Evolutionary conservation across 1,140 invertebrate genomes (phyloP), one percentile per base, ranked within the genome.

Genomic region (Nixonia krombeini): DNA sequence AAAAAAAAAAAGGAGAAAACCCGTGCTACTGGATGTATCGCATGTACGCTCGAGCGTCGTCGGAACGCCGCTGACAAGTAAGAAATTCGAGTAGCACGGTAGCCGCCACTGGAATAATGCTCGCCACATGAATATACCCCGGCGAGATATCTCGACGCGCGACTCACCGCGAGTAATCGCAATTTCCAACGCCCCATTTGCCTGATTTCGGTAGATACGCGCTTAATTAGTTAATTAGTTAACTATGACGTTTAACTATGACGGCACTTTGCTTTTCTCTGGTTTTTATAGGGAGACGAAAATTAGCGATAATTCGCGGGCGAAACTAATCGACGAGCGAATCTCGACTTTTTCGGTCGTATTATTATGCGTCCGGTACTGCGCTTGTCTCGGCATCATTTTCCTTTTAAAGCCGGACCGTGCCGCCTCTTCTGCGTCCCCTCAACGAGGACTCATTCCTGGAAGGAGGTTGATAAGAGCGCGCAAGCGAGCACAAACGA

Each of bases 391-490:
- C 65, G 40, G 21, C 62, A 73, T 73, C 64, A 38, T 57, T 69
- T 61, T 46, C 41, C 42, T 52, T 52, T 52, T 42, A 31, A 52
- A 52, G 31, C 50, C 18, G 38, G 26, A 40, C 35, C 40, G 17
- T 29, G 50, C 50, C 50, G 50, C 50, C 50, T 52, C 40, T 52
- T 52, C 49, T 26, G 37, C 37, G 33, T 21, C 42, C 41, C 53
- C 55, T 57, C 53, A 44, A 37, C 65, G 55, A 76, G 75, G 53
- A 68, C 63, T 61, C 64, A 70, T 77, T 75, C 75, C 57, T 53
- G 61, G 75, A 77, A 75, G 72, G 62, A 75, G 69, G 75, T 74
- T 63, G 75, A 77, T 77, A 75, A 77, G 70, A 66, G 65, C 55
- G 51, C 33, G 46, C 29, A 38, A 46, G 40, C 46, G 42, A 52